Evolutionary conservation across 2,888 invertebrate species (phyloP), one percentile per base, ranked within the genome.

Genomic region (Kryphioiulus occultus): DNA sequence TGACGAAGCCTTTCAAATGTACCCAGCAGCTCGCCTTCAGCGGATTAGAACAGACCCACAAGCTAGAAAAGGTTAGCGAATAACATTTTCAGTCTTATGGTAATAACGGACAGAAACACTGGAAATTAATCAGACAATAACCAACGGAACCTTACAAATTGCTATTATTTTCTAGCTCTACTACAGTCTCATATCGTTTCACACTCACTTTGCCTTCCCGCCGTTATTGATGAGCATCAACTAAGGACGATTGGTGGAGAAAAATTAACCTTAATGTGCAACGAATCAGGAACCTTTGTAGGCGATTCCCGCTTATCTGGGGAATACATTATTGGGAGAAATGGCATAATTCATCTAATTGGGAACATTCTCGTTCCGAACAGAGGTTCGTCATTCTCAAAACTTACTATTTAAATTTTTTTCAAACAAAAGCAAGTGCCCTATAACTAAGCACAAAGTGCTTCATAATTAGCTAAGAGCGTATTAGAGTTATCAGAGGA

Each of bases 281-380:
- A 92, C 89, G 90, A 91, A 30, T 91, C 91, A 47, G 92, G 93
- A 0, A 91, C 92, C 59, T 91, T 90, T 68, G 91, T 92, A 5
- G 92, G 92, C 85, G 91, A 91, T 19, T 91, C 92, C 53, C 91
- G 91, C 59, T 90, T 93, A 17, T 90, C 91, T 0, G 91, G 91
- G 1, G 91, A 92, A 42, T 92, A 92, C 89, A 91, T 92, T 19
- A 89, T 92, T 47, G 92, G 92, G 9, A 90, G 91, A 59, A 93
- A 93, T 89, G 93, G 93, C 0, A 91, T 93, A n/a, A 91, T 93
- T 15, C 93, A 93, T 89, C 91, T 92, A 89, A 90, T 93, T 17
- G 92, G 93, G 88, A 92, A 92, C 88, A 91, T 93, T 3, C 90
- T 93, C 10, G 90, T 93, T 26, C 93, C 93, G 1, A 92, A 93